These are phyloP conservation scores for Drosophila rellima DNA, from an alignment of 2,888 invertebrate genomes.

Conservation along the genomic window DNA sequence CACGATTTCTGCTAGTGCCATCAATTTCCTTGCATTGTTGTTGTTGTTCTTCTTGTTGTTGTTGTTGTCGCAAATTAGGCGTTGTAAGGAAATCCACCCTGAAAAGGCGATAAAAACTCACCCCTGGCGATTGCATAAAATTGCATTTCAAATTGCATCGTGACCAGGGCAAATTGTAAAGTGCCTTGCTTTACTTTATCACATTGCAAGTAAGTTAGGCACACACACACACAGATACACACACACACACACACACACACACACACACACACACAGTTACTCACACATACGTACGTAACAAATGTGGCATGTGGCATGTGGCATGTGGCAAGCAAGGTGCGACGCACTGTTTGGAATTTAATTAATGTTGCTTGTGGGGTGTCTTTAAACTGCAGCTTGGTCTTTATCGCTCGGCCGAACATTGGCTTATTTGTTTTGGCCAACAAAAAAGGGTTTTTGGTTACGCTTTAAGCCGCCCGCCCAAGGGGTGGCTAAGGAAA, in stretches of 20 bases:
- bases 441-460: slow-evolving; percentile 59
- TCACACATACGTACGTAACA: slow-evolving; percentile 2
- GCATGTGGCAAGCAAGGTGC: slow-evolving; percentile 52
- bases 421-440: slow-evolving; percentile 57
- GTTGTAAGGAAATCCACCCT: slow-evolving; percentile 22
- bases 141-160: slow-evolving; percentile 77
- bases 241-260: not conserved
- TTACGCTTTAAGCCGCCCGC: slow-evolving; percentile 49
- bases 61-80: slow-evolving; percentile 26
- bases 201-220: slow-evolving; percentile 50
- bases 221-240: not conserved
- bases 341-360: slow-evolving; percentile 63
- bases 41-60: slow-evolving; percentile 3
- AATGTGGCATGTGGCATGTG: slow-evolving; percentile 41
- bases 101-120: slow-evolving; percentile 44
- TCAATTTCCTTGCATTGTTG: slow-evolving; percentile 39
- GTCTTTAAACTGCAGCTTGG: slow-evolving; percentile 51
- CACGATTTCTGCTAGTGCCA: slow-evolving; percentile 57
- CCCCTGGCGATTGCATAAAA: slow-evolving; percentile 67
- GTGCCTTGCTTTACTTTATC: slow-evolving; percentile 52
- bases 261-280: not conserved
- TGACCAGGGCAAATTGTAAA: slow-evolving; percentile 72
- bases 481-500: slow-evolving; percentile 38
- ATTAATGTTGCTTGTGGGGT: slow-evolving; percentile 53
- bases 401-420: slow-evolving; percentile 61